These are phyloP conservation scores for Acrossocheilus fasciatus DNA, from an alignment of 2,797 vertebrate genomes.

Conservation along the genomic window DNA sequence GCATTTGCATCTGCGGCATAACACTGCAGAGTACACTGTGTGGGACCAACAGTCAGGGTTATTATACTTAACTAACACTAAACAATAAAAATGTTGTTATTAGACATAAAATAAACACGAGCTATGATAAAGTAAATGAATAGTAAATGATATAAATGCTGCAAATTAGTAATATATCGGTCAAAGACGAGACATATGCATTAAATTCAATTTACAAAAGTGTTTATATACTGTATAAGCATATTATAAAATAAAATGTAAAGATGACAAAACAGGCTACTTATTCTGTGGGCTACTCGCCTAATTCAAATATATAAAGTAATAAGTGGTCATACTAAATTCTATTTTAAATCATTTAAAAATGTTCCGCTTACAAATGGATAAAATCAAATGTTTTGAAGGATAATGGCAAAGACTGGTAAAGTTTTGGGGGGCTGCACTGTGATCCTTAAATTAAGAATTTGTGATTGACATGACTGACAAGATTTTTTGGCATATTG, in stretches of 20 bases:
- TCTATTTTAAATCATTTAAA: not conserved
- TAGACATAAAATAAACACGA: not conserved
- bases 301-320: not conserved
- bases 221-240: too few relatives aligned
- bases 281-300: not conserved
- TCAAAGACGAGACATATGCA: not conserved
- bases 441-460: not conserved
- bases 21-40: not conserved
- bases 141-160: not conserved
- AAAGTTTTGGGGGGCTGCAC: not conserved
- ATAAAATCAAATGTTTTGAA: not conserved
- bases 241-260: not conserved
- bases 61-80: not conserved
- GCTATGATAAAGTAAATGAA: not conserved
- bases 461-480: not conserved
- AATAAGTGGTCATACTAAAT: not conserved
- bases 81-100: not conserved
- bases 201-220: not conserved
- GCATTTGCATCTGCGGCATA: not conserved
- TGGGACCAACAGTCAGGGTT: not conserved
- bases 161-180: not conserved
- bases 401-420: not conserved
- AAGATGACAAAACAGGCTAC: not conserved
- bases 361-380: not conserved
- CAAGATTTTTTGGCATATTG: too few relatives aligned